Conservation (phyloP, 2,888 invertebrate species). For the Julus scanicus region DNA sequence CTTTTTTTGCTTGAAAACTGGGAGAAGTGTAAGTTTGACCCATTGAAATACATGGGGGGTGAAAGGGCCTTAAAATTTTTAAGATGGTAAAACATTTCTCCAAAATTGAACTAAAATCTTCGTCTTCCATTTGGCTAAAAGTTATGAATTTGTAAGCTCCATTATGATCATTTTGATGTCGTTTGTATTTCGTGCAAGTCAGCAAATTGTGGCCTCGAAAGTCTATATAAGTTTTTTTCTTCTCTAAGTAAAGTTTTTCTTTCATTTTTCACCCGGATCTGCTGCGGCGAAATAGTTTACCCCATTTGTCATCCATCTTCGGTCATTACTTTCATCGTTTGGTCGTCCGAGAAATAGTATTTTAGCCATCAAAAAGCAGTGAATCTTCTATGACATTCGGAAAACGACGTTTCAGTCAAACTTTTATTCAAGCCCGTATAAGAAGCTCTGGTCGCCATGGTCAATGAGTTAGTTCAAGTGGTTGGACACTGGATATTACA, state of each 20-base stretch:
- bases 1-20: too few species aligned
- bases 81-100: too few species aligned
- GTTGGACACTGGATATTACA: slow-evolving; percentile 36
- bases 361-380: slow-evolving; percentile 17
- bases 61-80: too few species aligned
- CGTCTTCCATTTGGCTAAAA: neutral
- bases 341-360: neutral
- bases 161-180: neutral
- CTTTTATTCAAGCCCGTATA: neutral
- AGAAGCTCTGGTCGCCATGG: neutral
- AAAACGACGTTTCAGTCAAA: neutral
- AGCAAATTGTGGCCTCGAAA: neutral
- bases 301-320: slow-evolving; percentile 21
- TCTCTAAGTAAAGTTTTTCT: neutral
- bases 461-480: neutral
- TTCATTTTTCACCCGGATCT: neutral
- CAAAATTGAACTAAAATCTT: neutral
- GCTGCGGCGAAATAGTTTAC: neutral
- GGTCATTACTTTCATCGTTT: neutral
- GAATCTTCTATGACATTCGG: slow-evolving; percentile 31
- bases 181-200: neutral
- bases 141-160: neutral
- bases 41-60: too few species aligned
- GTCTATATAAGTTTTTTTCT: neutral
- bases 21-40: too few species aligned